These are phyloP conservation scores for Trissolcus japonicus DNA, from an alignment of 2,888 invertebrate genomes.

Conservation along the genomic window DNA sequence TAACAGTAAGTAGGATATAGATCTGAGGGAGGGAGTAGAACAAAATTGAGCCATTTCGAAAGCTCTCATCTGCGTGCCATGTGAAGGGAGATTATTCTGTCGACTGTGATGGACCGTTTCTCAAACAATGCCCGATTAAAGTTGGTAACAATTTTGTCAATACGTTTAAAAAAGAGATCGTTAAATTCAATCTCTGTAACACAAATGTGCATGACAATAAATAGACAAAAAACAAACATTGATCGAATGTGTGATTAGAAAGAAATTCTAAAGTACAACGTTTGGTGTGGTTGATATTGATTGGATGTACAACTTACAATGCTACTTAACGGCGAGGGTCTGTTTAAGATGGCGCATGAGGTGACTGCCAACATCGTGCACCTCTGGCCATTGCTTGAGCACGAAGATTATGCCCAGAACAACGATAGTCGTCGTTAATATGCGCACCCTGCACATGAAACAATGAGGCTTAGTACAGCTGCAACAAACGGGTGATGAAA, in stretches of 20 bases:
- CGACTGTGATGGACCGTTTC: too few relatives aligned
- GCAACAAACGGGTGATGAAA: slow-evolving; percentile 69
- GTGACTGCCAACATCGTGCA: slow-evolving; percentile 88
- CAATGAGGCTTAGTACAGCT: slow-evolving; percentile 77
- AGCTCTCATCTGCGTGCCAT: neutral
- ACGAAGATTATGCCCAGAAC: slow-evolving; percentile 89
- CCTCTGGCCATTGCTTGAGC: slow-evolving; percentile 93
- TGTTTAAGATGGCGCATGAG: slow-evolving; percentile 87
- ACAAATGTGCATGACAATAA: slow-evolving; percentile 1
- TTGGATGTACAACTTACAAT: slow-evolving; percentile 67
- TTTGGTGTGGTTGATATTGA: slow-evolving; percentile 22
- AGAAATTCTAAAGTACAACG: slow-evolving; percentile 31
- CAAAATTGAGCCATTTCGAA: neutral
- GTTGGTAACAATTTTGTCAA: slow-evolving; percentile 4
- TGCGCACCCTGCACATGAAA: slow-evolving; percentile 85
- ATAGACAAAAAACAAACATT: neutral
- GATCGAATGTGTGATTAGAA: slow-evolving; percentile 13
- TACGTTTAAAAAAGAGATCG: too few relatives aligned
- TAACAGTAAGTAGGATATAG: slow-evolving; percentile 1
- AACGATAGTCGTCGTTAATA: slow-evolving; percentile 88
- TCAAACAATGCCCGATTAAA: slow-evolving; percentile 34
- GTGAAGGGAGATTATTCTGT: neutral
- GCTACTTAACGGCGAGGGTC: slow-evolving; percentile 84
- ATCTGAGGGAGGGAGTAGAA: neutral
- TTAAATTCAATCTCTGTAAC: neutral